These are phyloP conservation scores for Schizothorax lantsangensis DNA, from an alignment of 2,797 vertebrate species.

Conservation along the genomic window DNA sequence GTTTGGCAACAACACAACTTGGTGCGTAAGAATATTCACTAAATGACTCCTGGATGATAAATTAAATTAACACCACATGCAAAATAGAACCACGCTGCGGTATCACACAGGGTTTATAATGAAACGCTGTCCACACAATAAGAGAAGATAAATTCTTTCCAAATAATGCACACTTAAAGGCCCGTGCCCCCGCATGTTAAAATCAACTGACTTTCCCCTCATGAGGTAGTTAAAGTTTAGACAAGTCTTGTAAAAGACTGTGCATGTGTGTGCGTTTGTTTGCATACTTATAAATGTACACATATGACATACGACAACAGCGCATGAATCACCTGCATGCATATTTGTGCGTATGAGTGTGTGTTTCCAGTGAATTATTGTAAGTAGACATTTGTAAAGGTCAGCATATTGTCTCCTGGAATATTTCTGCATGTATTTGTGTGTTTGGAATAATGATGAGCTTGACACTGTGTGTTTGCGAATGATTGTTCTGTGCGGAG, in stretches of 20 bases:
- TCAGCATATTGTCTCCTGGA: constrained; percentile 10
- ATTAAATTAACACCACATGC: constrained; percentile 79
- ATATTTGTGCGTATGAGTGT: constrained; percentile 30
- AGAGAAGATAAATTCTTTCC: constrained; percentile 77
- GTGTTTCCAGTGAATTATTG: constrained; percentile 46
- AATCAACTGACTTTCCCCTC: constrained; percentile 66
- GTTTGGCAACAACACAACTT: constrained; percentile 68
- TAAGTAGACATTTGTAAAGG: constrained; percentile 31
- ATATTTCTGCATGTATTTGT: constrained; percentile 37
- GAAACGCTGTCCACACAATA: constrained; percentile 71
- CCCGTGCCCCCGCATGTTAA: constrained; percentile 65
- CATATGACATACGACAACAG: constrained; percentile 6
- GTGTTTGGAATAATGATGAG: constrained; percentile 36
- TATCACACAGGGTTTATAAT: constrained; percentile 74
- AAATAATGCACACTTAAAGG: constrained; percentile 74
- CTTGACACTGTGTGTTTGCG: constrained; percentile 16
- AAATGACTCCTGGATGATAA: constrained; percentile 69
- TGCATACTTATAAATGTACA: constrained; percentile 37
- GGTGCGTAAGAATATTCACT: constrained; percentile 68
- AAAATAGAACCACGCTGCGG: constrained; percentile 65
- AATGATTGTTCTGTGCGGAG: constrained; percentile 64
- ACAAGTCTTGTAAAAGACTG: constrained; percentile 71
- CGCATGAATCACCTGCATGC: constrained; percentile 22
- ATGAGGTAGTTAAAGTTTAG: constrained; percentile 72
- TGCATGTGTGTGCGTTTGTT: constrained; percentile 41